phyloP scores from a whole-genome alignment of 2,888 invertebrate genomes.

The Calameuta idolon region DNA sequence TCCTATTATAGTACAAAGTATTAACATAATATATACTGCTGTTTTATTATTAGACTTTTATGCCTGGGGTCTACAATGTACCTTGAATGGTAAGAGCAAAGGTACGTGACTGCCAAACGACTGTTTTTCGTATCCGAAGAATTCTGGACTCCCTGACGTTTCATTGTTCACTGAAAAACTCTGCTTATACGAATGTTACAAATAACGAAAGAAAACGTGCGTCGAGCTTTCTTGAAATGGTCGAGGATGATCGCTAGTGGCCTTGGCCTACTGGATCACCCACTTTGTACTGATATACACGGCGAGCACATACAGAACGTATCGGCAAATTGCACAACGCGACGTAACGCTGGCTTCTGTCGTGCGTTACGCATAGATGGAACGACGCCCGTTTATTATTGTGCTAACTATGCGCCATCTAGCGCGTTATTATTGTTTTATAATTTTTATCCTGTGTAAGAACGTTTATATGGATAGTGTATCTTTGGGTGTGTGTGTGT shows the following conservation, averaged over 20 bases:
- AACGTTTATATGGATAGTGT: background rate
- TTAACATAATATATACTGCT: background rate
- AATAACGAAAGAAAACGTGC: background rate
- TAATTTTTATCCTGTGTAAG: background rate
- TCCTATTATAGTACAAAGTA: background rate
- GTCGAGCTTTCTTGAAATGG: slow-evolving; percentile 12
- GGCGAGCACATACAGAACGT: slow-evolving; percentile 9
- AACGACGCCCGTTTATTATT: background rate
- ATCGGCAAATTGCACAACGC: slow-evolving; percentile 5
- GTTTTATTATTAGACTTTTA: background rate
- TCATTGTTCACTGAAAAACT: background rate
- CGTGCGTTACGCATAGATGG: background rate
- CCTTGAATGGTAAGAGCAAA: background rate
- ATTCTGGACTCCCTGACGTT: background rate
- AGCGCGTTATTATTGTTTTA: background rate
- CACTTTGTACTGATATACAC: slow-evolving; percentile 29
- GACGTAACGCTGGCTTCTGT: background rate
- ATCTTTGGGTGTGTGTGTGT: too few relatives aligned
- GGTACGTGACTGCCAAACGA: background rate
- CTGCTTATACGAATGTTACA: background rate
- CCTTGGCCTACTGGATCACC: slow-evolving; percentile 41
- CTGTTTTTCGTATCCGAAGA: background rate
- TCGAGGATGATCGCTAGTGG: slow-evolving; percentile 13
- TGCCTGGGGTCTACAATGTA: background rate
- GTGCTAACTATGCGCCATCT: background rate